Evolutionary conservation across 2,888 invertebrate species (phyloP).

Genomic region (Pardosa pseudoannulata): DNA sequence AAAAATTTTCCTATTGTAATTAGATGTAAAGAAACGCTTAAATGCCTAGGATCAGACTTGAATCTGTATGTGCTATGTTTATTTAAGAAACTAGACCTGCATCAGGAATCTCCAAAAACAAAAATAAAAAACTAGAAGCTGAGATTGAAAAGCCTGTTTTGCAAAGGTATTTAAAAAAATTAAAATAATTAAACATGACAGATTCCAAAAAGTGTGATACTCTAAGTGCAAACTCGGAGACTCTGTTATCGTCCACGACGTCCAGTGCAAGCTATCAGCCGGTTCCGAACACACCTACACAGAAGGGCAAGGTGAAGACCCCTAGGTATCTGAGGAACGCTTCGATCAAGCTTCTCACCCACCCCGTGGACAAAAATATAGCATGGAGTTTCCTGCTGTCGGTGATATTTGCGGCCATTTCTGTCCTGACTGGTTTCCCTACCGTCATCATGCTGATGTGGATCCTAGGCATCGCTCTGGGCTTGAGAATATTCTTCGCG

Average conservation of each 20-base stretch:
- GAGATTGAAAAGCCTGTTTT: too few relatives aligned
- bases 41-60: too few relatives aligned
- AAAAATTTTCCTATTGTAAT: too few relatives aligned
- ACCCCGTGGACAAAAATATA: constrained; percentile 74
- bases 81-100: too few relatives aligned
- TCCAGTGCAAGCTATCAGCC: constrained; percentile 29
- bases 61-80: too few relatives aligned
- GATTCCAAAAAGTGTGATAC: constrained; percentile 36
- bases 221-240: constrained; percentile 14
- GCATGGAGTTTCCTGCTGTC: constrained; percentile 73
- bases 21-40: too few relatives aligned
- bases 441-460: constrained; percentile 78
- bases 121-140: too few relatives aligned
- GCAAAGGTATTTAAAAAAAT: too few relatives aligned
- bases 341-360: constrained; percentile 70
- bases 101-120: too few relatives aligned
- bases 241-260: not conserved
- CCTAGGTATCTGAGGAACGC: constrained; percentile 61
- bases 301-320: constrained; percentile 14
- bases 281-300: constrained; percentile 24
- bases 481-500: constrained; percentile 76
- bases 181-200: constrained; percentile 11
- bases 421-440: constrained; percentile 78
- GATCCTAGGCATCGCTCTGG: constrained; percentile 77
- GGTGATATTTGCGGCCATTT: constrained; percentile 73